These are phyloP conservation scores for Orientallactaga bullata DNA, from an alignment of 2,113 vertebrate species.

Conservation along the genomic window DNA sequence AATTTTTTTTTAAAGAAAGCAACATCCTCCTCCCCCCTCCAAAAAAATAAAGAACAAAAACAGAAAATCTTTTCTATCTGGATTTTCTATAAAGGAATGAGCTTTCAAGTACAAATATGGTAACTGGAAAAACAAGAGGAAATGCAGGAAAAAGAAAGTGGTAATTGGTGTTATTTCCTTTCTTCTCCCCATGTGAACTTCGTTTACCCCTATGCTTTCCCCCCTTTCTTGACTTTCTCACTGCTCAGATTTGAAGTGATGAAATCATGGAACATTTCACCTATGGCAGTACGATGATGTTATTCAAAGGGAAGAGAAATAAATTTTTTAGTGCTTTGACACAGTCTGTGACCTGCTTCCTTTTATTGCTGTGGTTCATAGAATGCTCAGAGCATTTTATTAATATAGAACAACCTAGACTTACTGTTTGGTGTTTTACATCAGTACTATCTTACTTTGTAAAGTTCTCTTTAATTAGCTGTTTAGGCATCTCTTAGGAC, in stretches of 20 bases:
- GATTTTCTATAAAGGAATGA: neutral
- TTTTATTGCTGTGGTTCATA: slow-evolving; percentile 57
- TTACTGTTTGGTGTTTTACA: neutral
- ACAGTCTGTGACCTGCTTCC: slow-evolving; percentile 51
- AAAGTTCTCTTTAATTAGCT: neutral
- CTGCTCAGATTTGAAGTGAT: neutral
- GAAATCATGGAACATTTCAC: slow-evolving; percentile 59
- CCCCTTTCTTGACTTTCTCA: neutral
- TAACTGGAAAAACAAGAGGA: neutral
- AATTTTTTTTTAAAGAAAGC: too few species aligned
- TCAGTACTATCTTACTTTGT: neutral
- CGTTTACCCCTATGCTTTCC: neutral
- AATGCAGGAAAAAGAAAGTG: neutral
- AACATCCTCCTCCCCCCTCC: too few species aligned
- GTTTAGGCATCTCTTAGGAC: neutral
- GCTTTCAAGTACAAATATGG: neutral
- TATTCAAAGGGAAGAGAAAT: slow-evolving; percentile 67
- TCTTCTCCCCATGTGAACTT: neutral
- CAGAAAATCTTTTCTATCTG: neutral
- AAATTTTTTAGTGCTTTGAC: slow-evolving; percentile 74
- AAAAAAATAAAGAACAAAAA: neutral
- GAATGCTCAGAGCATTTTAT: slow-evolving; percentile 63
- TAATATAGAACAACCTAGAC: slow-evolving; percentile 41
- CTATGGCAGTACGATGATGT: slow-evolving; percentile 8
- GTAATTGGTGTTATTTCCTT: neutral